Evolutionary conservation across 1,140 invertebrate genomes (phyloP).

Genomic region (Pseudomyrmex dendroicus): DNA sequence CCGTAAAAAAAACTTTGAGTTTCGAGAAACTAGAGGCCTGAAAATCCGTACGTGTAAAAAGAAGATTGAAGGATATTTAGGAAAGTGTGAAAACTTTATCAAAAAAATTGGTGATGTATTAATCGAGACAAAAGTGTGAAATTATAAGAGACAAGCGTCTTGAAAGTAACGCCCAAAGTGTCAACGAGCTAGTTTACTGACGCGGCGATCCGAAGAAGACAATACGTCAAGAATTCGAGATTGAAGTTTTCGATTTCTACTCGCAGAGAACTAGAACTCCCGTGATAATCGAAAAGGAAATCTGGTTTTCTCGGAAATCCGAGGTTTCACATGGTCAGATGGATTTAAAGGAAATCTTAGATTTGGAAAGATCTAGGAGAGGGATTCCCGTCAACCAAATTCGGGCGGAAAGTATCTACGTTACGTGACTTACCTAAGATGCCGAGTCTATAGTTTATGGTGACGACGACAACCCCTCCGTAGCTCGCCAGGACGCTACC

Average conservation of each 20-base stretch:
- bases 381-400: slow-evolving; percentile 2
- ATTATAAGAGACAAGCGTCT: background rate
- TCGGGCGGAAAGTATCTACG: slow-evolving; percentile 17
- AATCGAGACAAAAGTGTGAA: background rate
- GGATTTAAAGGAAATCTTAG: background rate
- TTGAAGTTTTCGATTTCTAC: background rate
- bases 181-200: background rate
- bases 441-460: slow-evolving; percentile 98
- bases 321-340: too few species aligned
- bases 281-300: background rate
- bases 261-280: background rate
- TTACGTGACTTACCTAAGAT: slow-evolving; percentile 92
- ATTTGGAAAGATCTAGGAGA: background rate
- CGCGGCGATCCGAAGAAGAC: background rate
- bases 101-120: background rate
- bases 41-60: background rate
- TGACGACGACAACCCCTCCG: slow-evolving; percentile 97
- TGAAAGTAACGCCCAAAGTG: background rate
- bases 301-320: slow-evolving; percentile 23
- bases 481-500: slow-evolving; percentile 96
- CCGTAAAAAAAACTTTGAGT: background rate
- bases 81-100: background rate
- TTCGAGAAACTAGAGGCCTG: background rate
- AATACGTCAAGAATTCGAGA: background rate
- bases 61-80: background rate